These are phyloP conservation scores for Falco concolor DNA, from an alignment of 2,797 vertebrate species.

Conservation along the genomic window DNA sequence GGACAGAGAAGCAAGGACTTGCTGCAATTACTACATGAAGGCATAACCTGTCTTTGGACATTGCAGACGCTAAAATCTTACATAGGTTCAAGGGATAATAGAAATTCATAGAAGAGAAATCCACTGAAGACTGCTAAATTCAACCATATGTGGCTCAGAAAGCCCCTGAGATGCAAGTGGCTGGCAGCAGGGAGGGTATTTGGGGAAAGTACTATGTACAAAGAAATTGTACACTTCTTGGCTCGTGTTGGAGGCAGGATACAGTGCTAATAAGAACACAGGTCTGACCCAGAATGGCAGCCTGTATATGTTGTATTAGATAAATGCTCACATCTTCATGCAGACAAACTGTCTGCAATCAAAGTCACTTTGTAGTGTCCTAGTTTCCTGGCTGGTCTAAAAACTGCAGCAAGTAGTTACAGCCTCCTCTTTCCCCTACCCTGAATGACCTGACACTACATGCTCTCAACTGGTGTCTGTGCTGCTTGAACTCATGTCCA, in stretches of 20 bases:
- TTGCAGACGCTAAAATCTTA: background rate
- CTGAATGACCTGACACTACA: background rate
- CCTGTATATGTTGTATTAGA: background rate
- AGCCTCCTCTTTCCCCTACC: background rate
- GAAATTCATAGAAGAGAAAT: background rate
- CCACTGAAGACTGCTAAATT: background rate
- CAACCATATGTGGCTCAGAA: background rate
- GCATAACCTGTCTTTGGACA: background rate
- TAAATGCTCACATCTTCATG: background rate
- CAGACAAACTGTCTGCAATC: conserved; percentile 18
- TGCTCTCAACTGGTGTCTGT: background rate
- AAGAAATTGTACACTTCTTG: background rate
- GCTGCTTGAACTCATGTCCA: background rate
- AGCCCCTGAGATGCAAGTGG: background rate
- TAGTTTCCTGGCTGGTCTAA: background rate
- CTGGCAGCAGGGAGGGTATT: background rate
- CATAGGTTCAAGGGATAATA: background rate
- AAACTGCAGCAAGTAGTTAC: background rate
- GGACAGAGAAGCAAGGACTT: background rate
- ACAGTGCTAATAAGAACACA: background rate
- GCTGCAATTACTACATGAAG: background rate
- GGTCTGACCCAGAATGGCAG: background rate
- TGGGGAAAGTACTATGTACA: background rate
- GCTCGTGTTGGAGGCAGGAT: background rate
- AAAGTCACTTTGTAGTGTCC: background rate